A percentile compares a stretch with the other conserved stretches of the same genome.
These are phyloP conservation scores for Sialis fuliginosa DNA, from an alignment of 2,888 invertebrate genomes.

Conservation along the genomic window DNA sequence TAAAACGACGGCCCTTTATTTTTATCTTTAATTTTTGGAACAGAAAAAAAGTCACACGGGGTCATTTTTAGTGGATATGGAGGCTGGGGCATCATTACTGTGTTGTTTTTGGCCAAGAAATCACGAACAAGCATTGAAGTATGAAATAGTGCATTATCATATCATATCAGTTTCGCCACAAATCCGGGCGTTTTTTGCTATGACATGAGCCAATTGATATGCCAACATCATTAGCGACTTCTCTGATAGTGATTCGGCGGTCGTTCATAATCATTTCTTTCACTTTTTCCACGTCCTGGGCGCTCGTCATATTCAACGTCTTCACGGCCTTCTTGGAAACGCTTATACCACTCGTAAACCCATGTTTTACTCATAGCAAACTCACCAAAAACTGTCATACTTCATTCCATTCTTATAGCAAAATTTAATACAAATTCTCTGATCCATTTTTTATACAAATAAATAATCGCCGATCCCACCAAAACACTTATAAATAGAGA, in stretches of 20 bases:
- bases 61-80: too few species aligned
- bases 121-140: too few species aligned
- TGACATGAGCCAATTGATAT: constrained; percentile 4
- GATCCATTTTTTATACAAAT: background rate
- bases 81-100: too few species aligned
- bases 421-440: too few species aligned
- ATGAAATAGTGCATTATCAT: too few species aligned
- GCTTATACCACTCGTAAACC: constrained; percentile 8
- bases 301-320: constrained; percentile 12
- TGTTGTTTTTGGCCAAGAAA: too few species aligned
- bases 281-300: constrained; percentile 14
- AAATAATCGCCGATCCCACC: background rate
- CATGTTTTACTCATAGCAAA: background rate
- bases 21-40: too few species aligned
- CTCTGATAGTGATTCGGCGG: constrained; percentile 9
- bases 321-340: constrained; percentile 9
- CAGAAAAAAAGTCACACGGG: too few species aligned
- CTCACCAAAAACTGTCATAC: background rate
- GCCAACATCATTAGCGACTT: constrained; percentile 7
- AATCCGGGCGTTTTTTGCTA: too few species aligned
- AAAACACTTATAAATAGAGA: too few species aligned
- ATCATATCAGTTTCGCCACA: too few species aligned
- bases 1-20: too few species aligned
- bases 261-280: constrained; percentile 12
- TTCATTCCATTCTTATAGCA: background rate